A percentile compares a stretch with the other conserved stretches of the same genome.
Conservation (phyloP, 2,113 vertebrate species). For the Vicugna pacos region DNA sequence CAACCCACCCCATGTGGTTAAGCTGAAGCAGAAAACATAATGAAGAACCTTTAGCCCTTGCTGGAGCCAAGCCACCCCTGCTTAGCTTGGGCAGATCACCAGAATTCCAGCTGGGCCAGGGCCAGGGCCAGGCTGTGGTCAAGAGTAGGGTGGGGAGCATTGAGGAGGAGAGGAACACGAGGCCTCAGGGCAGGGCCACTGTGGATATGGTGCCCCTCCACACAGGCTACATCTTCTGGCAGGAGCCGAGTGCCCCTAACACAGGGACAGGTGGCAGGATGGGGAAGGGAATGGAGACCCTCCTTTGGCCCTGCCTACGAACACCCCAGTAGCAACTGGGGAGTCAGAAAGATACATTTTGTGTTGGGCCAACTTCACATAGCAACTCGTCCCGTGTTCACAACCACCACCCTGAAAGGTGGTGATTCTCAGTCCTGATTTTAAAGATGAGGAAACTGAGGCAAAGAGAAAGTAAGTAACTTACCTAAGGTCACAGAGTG, state of each 20-base stretch:
- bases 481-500: not conserved
- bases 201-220: not conserved
- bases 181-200: not conserved
- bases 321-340: not conserved
- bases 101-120: constrained; percentile 4
- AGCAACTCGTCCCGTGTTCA: not conserved
- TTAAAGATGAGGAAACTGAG: constrained; percentile 36
- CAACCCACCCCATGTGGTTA: not conserved
- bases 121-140: not conserved
- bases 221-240: not conserved
- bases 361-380: not conserved
- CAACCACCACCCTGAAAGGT: not conserved
- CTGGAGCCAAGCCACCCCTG: not conserved
- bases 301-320: not conserved
- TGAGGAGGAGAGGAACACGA: not conserved
- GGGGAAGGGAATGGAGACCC: rapidly evolving
- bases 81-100: not conserved
- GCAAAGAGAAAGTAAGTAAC: not conserved
- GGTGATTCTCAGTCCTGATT: not conserved
- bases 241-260: not conserved
- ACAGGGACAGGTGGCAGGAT: not conserved
- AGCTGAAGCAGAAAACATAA: constrained; percentile 46
- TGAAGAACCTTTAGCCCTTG: constrained; percentile 52
- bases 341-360: not conserved
- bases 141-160: not conserved